phyloP scores from a whole-genome alignment of 2,888 invertebrate genomes.

The Carterocephalus palaemon region DNA sequence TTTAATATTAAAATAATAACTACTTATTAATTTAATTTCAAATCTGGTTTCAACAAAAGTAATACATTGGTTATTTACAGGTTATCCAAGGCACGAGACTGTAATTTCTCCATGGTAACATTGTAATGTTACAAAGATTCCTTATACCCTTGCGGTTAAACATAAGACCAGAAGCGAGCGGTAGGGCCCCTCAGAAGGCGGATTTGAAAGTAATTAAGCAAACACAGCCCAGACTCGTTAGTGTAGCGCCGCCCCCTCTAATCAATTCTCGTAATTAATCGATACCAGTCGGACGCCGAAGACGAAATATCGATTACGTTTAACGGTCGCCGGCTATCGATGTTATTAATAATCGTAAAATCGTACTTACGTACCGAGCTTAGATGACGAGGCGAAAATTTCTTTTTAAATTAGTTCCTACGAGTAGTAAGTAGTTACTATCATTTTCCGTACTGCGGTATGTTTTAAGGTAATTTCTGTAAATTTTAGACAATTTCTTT shows the following conservation, averaged over 20 bases:
- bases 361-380: slow-evolving; percentile 25
- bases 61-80: no score
- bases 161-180: slow-evolving; percentile 49
- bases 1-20: no score
- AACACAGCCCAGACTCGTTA: slow-evolving; percentile 66
- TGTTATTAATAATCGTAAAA: slow-evolving; percentile 38
- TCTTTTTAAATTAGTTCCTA: slow-evolving; percentile 11
- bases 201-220: slow-evolving; percentile 61
- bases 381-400: slow-evolving; percentile 24
- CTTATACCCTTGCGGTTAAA: slow-evolving; percentile 8
- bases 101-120: no score
- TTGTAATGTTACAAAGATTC: slow-evolving; percentile 1
- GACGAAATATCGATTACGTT: slow-evolving; percentile 50
- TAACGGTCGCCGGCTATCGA: slow-evolving; percentile 37
- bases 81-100: no score
- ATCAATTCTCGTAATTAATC: slow-evolving; percentile 70
- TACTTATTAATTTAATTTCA: no score
- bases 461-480: neutral
- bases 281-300: slow-evolving; percentile 37
- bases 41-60: no score
- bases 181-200: slow-evolving; percentile 39
- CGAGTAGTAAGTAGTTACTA: neutral
- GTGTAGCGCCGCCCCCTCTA: slow-evolving; percentile 55
- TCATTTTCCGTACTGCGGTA: neutral
- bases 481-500: no score